Evolutionary conservation across 2,113 vertebrate species (phyloP).

Genomic region (Forbesichthys agassizii): DNA sequence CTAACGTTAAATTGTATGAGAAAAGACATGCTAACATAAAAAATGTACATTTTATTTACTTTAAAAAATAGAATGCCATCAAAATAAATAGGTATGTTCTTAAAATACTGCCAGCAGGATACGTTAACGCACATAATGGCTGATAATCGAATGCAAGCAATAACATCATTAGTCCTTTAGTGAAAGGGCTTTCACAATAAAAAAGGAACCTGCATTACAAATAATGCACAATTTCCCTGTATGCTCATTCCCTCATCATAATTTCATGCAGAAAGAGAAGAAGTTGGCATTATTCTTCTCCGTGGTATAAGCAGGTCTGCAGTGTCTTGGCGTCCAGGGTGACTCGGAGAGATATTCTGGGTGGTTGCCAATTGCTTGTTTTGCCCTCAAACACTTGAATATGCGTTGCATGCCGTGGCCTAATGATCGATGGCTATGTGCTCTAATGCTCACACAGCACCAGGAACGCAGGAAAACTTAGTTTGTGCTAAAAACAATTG

Average conservation of each 20-base stretch:
- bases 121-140: neutral
- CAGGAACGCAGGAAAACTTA: slow-evolving; percentile 13
- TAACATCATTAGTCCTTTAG: slow-evolving; percentile 26
- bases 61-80: neutral
- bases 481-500: neutral
- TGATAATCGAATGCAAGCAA: slow-evolving; percentile 28
- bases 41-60: neutral
- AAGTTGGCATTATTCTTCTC: slow-evolving; percentile 64
- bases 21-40: no score
- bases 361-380: slow-evolving; percentile 45
- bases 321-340: slow-evolving; percentile 63
- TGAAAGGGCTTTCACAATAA: slow-evolving; percentile 54
- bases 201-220: slow-evolving; percentile 58
- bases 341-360: slow-evolving; percentile 65
- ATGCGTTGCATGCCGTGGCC: slow-evolving; percentile 34
- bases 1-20: no score
- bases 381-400: slow-evolving; percentile 49
- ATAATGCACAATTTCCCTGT: slow-evolving; percentile 21
- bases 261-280: slow-evolving; percentile 55
- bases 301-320: slow-evolving; percentile 70
- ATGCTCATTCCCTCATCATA: slow-evolving; percentile 57
- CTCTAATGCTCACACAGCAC: slow-evolving; percentile 17
- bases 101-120: slow-evolving; percentile 17
- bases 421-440: slow-evolving; percentile 53
- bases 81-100: neutral